Evolutionary conservation across 2,888 invertebrate species (phyloP), one percentile per base, ranked within the genome.

Genomic region (Epinotia demarniana): DNA sequence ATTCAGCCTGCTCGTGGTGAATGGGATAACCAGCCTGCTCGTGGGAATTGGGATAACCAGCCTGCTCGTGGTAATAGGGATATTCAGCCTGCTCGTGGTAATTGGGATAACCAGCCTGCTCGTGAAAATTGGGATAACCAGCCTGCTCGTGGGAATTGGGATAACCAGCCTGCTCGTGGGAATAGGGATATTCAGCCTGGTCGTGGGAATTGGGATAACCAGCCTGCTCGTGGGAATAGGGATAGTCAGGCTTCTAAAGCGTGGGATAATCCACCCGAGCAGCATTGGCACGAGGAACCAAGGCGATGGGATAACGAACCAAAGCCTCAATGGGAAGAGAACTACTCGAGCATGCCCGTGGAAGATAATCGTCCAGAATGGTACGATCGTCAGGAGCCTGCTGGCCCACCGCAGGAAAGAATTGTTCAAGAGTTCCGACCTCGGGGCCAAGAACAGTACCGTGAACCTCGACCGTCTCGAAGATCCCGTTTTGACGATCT

Each of bases 181-280:
- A 39, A 39, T 58, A 60, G 69, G 69, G 13, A 74, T 6, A 63
- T 58, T 6, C 33, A 33, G 33, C 33, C 33, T 33, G 33, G 6
- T 33, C 6, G 33, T 33, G 33, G 3, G 33, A 33, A 33, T 33
- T 33, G 33, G 33, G 33, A 33, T 33, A 33, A 8, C 8, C 33
- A 33, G 33, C 33, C 33, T 33, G 33, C 33, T 33, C 60, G 53
- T 1, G 43, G 23, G 12, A 33, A 23, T 66, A 61, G 70, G 71
- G 16, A 75, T 9, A 66, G 66, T 0, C 23, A 66, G 27, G 53
- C 71, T 13, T 60, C 39, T 18, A 60, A 43, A 53, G 27, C 9
- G 23, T 70, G 74, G 70, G 57, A 71, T 19, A n/a, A 43, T 53
- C 19, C 55, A n/a, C 33, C 63, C 33, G n/a, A 33, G 11, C 73